Evolutionary conservation across 2,113 vertebrate species (phyloP).

Genomic region (Hippocampus zosterae): DNA sequence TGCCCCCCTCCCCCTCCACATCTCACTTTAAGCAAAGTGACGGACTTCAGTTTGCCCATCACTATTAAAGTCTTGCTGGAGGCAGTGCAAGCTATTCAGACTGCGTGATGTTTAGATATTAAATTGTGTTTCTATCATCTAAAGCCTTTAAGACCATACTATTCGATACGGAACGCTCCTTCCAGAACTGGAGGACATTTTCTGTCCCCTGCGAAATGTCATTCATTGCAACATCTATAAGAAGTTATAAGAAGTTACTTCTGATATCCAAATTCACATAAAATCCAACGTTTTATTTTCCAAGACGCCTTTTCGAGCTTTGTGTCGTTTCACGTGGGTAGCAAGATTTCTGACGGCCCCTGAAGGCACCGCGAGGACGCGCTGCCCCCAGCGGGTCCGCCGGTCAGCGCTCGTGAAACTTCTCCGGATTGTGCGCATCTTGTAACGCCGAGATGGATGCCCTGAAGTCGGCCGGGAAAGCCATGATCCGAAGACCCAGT

Average conservation of each 20-base stretch:
- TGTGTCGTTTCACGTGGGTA: constrained; percentile 14
- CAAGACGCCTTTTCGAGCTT: constrained; percentile 1
- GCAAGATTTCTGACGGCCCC: constrained; percentile 18
- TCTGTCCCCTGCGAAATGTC: too few species aligned
- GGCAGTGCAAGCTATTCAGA: constrained; percentile 44
- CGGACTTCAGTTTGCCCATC: constrained; percentile 53
- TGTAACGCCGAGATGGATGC: constrained; percentile 73
- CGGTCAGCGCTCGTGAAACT: constrained; percentile 14
- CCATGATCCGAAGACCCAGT: constrained; percentile 82
- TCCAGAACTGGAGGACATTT: too few species aligned
- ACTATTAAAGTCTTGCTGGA: constrained; percentile 70
- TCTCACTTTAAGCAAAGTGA: constrained; percentile 46
- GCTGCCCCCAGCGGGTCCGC: constrained; percentile 38
- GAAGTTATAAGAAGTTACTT: too few species aligned
- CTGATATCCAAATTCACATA: too few species aligned
- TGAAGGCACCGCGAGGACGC: constrained; percentile 50
- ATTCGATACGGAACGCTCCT: too few species aligned
- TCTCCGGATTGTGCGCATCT: background rate
- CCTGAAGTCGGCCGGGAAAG: constrained; percentile 79
- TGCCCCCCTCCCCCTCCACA: constrained; percentile 41
- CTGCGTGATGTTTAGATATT: constrained; percentile 1
- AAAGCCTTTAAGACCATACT: too few species aligned
- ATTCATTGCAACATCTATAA: too few species aligned
- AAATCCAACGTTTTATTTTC: background rate
- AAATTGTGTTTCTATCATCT: background rate